phyloP scores from a whole-genome alignment of 2,113 vertebrate species.

The Sander vitreus region DNA sequence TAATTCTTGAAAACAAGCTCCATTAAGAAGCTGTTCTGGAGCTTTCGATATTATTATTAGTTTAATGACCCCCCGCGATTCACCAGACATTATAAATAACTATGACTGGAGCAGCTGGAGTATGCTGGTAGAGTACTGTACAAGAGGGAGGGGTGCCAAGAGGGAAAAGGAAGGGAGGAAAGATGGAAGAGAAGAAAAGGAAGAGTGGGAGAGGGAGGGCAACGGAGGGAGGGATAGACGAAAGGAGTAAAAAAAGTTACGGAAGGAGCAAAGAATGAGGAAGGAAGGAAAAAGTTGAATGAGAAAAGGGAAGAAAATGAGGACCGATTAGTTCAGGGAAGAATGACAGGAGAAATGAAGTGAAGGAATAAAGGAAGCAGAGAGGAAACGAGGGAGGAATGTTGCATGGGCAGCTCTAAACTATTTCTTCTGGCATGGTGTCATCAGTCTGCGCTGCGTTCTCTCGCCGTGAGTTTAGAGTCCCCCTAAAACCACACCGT shows the following conservation, averaged over 20 bases:
- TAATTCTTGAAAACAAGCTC: too few species aligned
- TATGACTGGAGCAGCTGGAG: conserved; percentile 51
- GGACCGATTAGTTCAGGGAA: background rate
- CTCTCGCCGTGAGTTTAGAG: conserved; percentile 42
- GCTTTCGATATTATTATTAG: too few species aligned
- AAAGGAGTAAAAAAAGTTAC: background rate
- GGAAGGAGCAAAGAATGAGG: background rate
- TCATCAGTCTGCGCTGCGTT: background rate
- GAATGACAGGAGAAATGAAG: background rate
- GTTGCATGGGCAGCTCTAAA: background rate
- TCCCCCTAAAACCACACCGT: conserved; percentile 4
- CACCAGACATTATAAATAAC: conserved; percentile 66
- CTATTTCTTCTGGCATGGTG: background rate
- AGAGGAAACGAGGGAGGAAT: conserved; percentile 7
- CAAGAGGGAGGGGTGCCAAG: background rate
- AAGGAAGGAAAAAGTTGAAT: background rate
- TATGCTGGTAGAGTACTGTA: conserved; percentile 10
- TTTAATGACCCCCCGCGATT: too few species aligned
- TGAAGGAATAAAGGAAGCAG: background rate
- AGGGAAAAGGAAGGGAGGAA: background rate
- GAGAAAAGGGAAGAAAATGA: background rate
- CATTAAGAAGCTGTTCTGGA: too few species aligned
- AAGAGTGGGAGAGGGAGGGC: background rate
- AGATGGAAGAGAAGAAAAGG: too few species aligned
- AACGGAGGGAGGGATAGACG: background rate